A percentile compares a stretch with the other conserved stretches of the same genome.
These are phyloP conservation scores for Heliconius hewitsoni DNA, from an alignment of 1,140 invertebrate genomes.

Conservation along the genomic window DNA sequence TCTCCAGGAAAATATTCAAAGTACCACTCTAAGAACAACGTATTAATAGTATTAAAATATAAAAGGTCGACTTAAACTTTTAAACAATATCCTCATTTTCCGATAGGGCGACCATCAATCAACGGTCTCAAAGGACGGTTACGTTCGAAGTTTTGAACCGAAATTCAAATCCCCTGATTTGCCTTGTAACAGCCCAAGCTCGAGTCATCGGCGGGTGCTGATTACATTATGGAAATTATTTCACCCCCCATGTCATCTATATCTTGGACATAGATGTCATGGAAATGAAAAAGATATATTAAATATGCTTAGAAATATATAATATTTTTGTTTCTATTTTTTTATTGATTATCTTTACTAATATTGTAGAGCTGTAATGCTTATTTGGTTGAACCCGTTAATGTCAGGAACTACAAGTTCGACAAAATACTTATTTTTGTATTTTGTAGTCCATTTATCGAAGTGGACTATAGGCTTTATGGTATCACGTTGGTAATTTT, in stretches of 20 bases:
- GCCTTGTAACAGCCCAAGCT: slow-evolving; percentile 48
- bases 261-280: slow-evolving; percentile 47
- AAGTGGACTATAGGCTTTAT: too few relatives aligned
- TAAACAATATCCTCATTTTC: slow-evolving; percentile 40
- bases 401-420: too few relatives aligned
- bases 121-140: slow-evolving; percentile 52
- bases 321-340: too few relatives aligned
- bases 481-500: too few relatives aligned
- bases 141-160: slow-evolving; percentile 60
- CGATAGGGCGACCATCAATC: slow-evolving; percentile 55
- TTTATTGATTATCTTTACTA: too few relatives aligned
- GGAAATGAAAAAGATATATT: slow-evolving; percentile 33
- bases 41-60: slow-evolving; percentile 3
- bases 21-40: neutral
- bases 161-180: slow-evolving; percentile 70
- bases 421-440: too few relatives aligned
- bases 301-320: too few relatives aligned
- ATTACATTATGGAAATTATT: slow-evolving; percentile 77
- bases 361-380: too few relatives aligned
- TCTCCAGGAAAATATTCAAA: neutral
- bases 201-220: slow-evolving; percentile 71
- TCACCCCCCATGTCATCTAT: slow-evolving; percentile 61
- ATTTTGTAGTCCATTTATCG: too few relatives aligned
- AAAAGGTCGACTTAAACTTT: slow-evolving; percentile 11
- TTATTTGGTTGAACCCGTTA: too few relatives aligned